These are phyloP conservation scores for Otolemur garnettii DNA, from an alignment of 2,113 vertebrate genomes.

Conservation along the genomic window DNA sequence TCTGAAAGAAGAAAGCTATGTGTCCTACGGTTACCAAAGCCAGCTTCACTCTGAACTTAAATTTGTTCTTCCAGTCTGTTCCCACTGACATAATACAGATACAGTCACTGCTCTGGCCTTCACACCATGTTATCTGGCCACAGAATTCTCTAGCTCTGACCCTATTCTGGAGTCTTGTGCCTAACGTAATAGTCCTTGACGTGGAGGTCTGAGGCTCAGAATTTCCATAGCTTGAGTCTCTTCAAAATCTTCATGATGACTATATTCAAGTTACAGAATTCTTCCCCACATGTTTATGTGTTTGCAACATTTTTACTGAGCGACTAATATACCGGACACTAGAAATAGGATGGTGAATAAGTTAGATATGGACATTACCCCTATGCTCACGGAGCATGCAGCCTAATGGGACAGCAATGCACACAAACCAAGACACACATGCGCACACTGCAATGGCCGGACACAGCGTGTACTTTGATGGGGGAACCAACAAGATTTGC, in stretches of 20 bases:
- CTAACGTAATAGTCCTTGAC: neutral
- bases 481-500: neutral
- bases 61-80: conserved; percentile 6
- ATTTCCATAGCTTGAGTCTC: neutral
- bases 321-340: neutral
- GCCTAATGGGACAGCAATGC: neutral
- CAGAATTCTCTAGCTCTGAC: neutral
- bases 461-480: neutral
- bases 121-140: neutral
- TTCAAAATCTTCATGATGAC: neutral
- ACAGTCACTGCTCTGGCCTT: neutral
- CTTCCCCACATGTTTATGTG: neutral
- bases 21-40: neutral
- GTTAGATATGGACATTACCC: neutral
- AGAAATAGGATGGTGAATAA: neutral
- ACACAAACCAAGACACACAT: neutral
- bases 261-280: neutral
- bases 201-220: neutral
- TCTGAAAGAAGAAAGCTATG: neutral
- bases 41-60: neutral
- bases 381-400: neutral
- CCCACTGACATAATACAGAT: neutral
- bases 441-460: neutral
- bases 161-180: neutral
- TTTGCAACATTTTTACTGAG: conserved; percentile 9